Percentiles rank a stretch among this genome's conserved stretches.
phyloP scores from a whole-genome alignment of 2,113 vertebrate genomes.

The Globicephala melas region DNA sequence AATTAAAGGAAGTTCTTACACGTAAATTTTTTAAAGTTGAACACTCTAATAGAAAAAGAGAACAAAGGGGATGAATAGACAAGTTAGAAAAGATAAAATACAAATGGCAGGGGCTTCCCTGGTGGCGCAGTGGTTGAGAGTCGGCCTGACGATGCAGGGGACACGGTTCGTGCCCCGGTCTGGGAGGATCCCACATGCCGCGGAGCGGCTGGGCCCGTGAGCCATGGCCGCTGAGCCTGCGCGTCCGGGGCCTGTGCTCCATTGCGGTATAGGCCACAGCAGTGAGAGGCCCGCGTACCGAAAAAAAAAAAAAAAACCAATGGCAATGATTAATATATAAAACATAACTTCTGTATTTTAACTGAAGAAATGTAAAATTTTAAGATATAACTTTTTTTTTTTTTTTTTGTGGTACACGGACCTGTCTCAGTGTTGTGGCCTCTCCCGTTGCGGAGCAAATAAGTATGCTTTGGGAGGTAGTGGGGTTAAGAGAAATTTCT shows the following conservation, averaged over 20 bases:
- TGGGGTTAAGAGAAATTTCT: not conserved
- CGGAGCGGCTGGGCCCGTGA: too few relatives aligned
- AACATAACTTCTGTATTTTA: not conserved
- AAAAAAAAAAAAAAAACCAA: not conserved
- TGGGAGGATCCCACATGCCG: too few relatives aligned
- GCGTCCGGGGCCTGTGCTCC: too few relatives aligned
- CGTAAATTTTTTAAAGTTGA: not conserved
- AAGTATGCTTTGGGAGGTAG: not conserved
- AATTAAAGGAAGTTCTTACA: not conserved
- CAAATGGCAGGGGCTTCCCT: not conserved
- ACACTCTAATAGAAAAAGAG: not conserved
- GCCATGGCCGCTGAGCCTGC: too few relatives aligned
- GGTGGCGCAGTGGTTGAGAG: too few relatives aligned
- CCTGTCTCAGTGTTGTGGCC: too few relatives aligned
- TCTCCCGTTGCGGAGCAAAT: not conserved
- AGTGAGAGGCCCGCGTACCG: too few relatives aligned
- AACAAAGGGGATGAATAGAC: not conserved
- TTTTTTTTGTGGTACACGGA: too few relatives aligned
- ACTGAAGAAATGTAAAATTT: not conserved
- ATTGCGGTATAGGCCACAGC: too few relatives aligned
- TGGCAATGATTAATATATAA: not conserved
- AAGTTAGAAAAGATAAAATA: conserved; percentile 35
- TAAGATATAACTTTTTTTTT: not conserved
- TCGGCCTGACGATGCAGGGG: too few relatives aligned
- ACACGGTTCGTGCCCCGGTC: too few relatives aligned